Evolutionary conservation across 2,797 vertebrate genomes (phyloP).

Genomic region (Neosalanx taihuensis): DNA sequence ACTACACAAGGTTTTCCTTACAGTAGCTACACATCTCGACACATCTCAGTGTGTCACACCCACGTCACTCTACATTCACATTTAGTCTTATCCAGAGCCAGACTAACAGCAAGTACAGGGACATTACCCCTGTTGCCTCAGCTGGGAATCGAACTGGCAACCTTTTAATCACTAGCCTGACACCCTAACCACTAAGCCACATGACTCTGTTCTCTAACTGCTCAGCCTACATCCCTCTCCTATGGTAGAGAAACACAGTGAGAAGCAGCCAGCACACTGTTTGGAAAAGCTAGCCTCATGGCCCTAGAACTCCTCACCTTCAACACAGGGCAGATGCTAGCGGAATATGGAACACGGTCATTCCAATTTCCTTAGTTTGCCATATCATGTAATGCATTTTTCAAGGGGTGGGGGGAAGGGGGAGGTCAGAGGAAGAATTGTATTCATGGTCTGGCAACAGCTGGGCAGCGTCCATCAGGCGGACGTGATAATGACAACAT

Average conservation of each 20-base stretch:
- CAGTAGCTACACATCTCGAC: no score
- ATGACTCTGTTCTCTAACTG: no score
- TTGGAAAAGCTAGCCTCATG: conserved; percentile 13
- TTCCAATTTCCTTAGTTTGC: conserved; percentile 52
- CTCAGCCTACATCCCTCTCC: no score
- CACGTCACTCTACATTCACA: neutral
- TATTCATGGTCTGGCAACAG: conserved; percentile 63
- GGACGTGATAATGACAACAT: conserved; percentile 69
- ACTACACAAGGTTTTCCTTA: no score
- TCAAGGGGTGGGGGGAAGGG: conserved; percentile 40
- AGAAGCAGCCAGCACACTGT: neutral
- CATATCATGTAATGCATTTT: conserved; percentile 46
- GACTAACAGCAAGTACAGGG: no score
- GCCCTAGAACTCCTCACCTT: conserved; percentile 43
- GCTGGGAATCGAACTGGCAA: no score
- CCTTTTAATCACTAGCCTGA: no score
- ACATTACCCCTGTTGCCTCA: no score
- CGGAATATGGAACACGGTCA: conserved; percentile 57
- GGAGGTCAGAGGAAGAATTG: conserved; percentile 50
- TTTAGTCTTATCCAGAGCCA: no score
- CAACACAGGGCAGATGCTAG: conserved; percentile 31
- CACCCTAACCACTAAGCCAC: no score
- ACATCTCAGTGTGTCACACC: neutral
- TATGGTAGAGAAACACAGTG: neutral
- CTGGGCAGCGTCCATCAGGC: conserved; percentile 53